These are phyloP conservation scores for Ethmia dodecea DNA, from an alignment of 2,888 invertebrate species.

Conservation along the genomic window DNA sequence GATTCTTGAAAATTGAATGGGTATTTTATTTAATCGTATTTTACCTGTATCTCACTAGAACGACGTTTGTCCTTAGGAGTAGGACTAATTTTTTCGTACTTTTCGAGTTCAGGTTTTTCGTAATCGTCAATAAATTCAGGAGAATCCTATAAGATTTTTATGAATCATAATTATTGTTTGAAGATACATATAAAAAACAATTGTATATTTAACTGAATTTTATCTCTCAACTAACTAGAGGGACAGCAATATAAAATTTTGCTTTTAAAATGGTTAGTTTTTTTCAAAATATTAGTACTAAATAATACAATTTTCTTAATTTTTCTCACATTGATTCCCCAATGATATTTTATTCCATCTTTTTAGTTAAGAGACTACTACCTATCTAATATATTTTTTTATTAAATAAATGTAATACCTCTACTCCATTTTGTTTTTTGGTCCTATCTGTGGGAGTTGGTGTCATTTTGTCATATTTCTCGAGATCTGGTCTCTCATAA, in stretches of 20 bases:
- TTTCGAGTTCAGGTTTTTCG: conserved; percentile 83
- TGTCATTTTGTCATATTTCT: conserved; percentile 81
- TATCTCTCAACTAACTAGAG: too few relatives aligned
- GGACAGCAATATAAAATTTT: too few relatives aligned
- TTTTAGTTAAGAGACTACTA: too few relatives aligned
- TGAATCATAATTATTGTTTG: not conserved
- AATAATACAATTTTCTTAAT: too few relatives aligned
- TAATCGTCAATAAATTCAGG: conserved; percentile 82
- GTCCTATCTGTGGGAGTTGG: conserved; percentile 57
- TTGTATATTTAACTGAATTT: too few relatives aligned
- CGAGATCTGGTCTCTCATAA: conserved; percentile 85
- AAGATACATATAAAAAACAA: too few relatives aligned
- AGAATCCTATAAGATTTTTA: conserved; percentile 43
- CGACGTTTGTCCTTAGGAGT: conserved; percentile 62
- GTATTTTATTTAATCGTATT: not conserved
- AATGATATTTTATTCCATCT: too few relatives aligned
- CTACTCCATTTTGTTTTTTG: conserved; percentile 65
- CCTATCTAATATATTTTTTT: too few relatives aligned
- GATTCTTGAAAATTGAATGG: not conserved
- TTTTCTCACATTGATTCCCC: too few relatives aligned
- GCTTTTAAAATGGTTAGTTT: too few relatives aligned
- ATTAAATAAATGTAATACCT: too few relatives aligned
- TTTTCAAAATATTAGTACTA: too few relatives aligned
- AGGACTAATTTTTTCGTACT: conserved; percentile 77
- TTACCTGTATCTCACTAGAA: conserved; percentile 61